Evolutionary conservation across 1,140 invertebrate species (phyloP).

Genomic region (Conopomorpha cramerella): DNA sequence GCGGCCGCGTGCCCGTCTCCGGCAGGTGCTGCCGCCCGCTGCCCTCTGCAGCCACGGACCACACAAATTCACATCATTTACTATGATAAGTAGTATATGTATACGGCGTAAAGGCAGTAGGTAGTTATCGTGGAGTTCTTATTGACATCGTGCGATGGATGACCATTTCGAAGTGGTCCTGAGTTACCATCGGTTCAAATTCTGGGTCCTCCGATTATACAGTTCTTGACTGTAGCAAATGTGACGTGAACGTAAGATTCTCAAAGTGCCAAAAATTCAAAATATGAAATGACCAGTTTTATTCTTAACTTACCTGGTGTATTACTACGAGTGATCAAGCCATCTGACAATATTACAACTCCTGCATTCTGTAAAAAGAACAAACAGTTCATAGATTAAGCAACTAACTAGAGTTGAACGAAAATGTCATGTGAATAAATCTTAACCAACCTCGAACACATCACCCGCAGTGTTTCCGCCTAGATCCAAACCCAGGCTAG

Average conservation of each 20-base stretch:
- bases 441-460: constrained; percentile 28
- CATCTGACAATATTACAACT: constrained; percentile 78
- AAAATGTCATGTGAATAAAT: not conserved
- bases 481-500: constrained; percentile 32
- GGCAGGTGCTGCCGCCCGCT: constrained; percentile 1
- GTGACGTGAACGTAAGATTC: too few relatives aligned
- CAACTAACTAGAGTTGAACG: constrained; percentile 27
- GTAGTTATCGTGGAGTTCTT: too few relatives aligned
- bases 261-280: too few relatives aligned
- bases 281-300: too few relatives aligned
- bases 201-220: too few relatives aligned
- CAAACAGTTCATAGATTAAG: constrained; percentile 31
- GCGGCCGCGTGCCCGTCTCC: constrained; percentile 73
- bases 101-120: too few relatives aligned
- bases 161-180: too few relatives aligned
- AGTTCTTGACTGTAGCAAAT: too few relatives aligned
- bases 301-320: constrained; percentile 70
- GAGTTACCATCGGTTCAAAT: too few relatives aligned
- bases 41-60: constrained; percentile 22
- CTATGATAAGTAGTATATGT: too few relatives aligned
- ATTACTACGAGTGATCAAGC: constrained; percentile 62
- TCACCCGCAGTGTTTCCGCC: constrained; percentile 29
- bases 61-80: too few relatives aligned
- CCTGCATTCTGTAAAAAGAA: constrained; percentile 73
- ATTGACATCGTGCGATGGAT: too few relatives aligned